These are phyloP conservation scores for Antitype chi DNA, from an alignment of 2,888 invertebrate genomes.

Conservation along the genomic window DNA sequence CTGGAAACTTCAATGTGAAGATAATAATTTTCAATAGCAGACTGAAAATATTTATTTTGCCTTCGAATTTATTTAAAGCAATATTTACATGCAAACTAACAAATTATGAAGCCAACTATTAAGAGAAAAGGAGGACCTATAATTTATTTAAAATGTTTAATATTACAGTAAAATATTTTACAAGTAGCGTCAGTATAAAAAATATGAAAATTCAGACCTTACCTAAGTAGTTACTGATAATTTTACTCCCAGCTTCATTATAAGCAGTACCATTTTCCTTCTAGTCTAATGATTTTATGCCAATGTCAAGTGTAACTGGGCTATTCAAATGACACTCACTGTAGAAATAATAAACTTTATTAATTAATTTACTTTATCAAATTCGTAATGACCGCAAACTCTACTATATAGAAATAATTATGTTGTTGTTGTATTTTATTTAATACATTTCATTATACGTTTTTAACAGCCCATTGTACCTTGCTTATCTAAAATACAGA, in stretches of 20 bases:
- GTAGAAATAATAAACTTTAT: constrained; percentile 22
- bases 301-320: constrained; percentile 86
- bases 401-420: constrained; percentile 9
- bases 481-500: not conserved
- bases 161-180: not conserved
- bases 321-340: constrained; percentile 58
- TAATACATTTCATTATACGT: not conserved
- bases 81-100: constrained; percentile 38
- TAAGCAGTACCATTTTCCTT: constrained; percentile 80
- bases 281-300: constrained; percentile 78
- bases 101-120: constrained; percentile 23
- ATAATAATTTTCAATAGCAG: constrained; percentile 34
- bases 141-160: not conserved
- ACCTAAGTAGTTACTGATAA: constrained; percentile 42
- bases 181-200: not conserved
- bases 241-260: constrained; percentile 67
- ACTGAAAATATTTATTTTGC: constrained; percentile 37
- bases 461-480: not conserved
- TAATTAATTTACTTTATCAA: constrained; percentile 21
- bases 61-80: constrained; percentile 34
- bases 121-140: not conserved
- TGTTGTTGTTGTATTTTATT: constrained; percentile 13
- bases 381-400: constrained; percentile 14
- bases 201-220: not conserved
- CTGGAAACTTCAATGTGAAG: constrained; percentile 43